Conservation (phyloP, 2,888 invertebrate species). For the Belgica antarctica region DNA sequence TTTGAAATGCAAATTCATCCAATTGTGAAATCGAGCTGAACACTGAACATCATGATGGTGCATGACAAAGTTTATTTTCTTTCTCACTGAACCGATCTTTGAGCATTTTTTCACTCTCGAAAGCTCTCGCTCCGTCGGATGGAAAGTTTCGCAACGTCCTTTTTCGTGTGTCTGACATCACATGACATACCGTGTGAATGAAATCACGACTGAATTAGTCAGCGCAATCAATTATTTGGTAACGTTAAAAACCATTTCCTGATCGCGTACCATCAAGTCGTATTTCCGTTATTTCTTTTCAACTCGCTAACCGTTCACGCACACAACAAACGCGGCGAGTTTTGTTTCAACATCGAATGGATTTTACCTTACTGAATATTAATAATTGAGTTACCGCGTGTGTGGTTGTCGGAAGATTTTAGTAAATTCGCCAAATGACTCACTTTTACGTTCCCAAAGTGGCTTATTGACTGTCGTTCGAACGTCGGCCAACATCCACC, state of each 20-base stretch:
- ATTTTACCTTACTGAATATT: neutral
- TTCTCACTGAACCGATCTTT: neutral
- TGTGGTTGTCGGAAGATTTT: neutral
- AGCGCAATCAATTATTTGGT: conserved; percentile 13
- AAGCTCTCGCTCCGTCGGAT: neutral
- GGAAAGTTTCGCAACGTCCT: neutral
- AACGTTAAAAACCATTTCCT: conserved; percentile 33
- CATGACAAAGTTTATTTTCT: conserved; percentile 28
- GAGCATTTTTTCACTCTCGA: neutral
- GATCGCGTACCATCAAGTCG: conserved; percentile 28
- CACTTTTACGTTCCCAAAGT: too few species aligned
- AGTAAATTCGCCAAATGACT: conserved; percentile 30
- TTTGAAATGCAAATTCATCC: conserved; percentile 43
- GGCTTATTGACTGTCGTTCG: too few species aligned
- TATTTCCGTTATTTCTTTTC: conserved; percentile 40
- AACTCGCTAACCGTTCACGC: neutral
- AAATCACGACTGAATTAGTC: neutral
- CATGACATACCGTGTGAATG: neutral
- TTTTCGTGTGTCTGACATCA: neutral
- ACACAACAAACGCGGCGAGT: neutral
- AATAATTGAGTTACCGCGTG: neutral
- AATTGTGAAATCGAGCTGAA: conserved; percentile 37
- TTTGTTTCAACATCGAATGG: neutral
- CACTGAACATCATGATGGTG: conserved; percentile 12
- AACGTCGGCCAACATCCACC: too few species aligned